Conservation (phyloP, 2,797 vertebrate species). For the Eulemur coronatus region DNA sequence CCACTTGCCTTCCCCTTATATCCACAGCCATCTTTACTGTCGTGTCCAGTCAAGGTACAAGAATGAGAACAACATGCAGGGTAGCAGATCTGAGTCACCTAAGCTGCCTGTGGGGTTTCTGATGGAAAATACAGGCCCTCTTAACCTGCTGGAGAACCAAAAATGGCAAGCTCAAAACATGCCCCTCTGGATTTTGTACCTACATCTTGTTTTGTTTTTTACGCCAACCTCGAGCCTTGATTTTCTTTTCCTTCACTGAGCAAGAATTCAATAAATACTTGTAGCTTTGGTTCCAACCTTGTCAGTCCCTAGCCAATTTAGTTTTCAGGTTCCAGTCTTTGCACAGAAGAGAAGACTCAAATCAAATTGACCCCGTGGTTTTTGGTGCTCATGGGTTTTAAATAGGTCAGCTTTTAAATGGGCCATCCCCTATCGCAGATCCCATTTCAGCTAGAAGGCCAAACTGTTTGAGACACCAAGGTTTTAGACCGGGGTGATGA, state of each 20-base stretch:
- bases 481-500: background rate
- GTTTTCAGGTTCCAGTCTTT: constrained; percentile 34
- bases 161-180: background rate
- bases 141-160: background rate
- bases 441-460: constrained; percentile 66
- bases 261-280: constrained; percentile 5
- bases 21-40: background rate
- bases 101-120: background rate
- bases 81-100: background rate
- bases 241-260: background rate
- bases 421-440: constrained; percentile 67
- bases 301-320: constrained; percentile 52
- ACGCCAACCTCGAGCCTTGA: background rate
- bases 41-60: no score
- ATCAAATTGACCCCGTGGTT: constrained; percentile 65
- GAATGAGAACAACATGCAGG: background rate
- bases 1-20: background rate
- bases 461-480: constrained; percentile 8
- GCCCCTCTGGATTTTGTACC: background rate
- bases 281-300: constrained; percentile 23
- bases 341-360: constrained; percentile 44
- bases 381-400: constrained; percentile 69
- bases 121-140: background rate
- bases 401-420: constrained; percentile 77
- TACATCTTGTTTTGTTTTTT: background rate